These are phyloP conservation scores for Corapipo altera DNA, from an alignment of 2,113 vertebrate species.

Conservation along the genomic window DNA sequence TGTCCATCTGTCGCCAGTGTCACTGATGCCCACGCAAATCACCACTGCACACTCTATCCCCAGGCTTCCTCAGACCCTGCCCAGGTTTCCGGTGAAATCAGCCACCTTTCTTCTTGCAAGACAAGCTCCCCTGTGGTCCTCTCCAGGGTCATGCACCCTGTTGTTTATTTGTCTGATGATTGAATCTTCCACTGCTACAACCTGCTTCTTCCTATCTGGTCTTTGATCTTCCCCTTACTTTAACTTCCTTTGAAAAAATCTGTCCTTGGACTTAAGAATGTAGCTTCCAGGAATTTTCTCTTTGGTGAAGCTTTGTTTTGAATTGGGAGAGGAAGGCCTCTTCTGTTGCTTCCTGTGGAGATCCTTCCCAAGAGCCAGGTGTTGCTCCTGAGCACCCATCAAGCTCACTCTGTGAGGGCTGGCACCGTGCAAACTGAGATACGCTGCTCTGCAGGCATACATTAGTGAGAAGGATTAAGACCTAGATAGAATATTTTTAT, in stretches of 20 bases:
- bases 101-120: background rate
- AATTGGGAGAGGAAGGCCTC: background rate
- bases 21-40: background rate
- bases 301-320: constrained; percentile 28
- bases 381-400: background rate
- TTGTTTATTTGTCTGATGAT: constrained; percentile 49
- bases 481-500: background rate
- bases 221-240: constrained; percentile 36
- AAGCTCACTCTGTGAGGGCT: background rate
- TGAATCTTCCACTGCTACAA: constrained; percentile 33
- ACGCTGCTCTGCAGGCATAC: background rate
- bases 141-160: background rate
- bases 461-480: background rate
- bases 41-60: background rate
- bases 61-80: background rate
- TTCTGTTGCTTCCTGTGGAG: constrained; percentile 17
- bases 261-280: constrained; percentile 33
- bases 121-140: background rate
- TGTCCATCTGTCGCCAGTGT: background rate
- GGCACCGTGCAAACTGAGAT: background rate
- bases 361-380: background rate
- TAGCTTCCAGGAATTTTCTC: constrained; percentile 61
- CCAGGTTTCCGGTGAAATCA: constrained; percentile 13
- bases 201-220: constrained; percentile 39
- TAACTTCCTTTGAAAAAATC: constrained; percentile 41